These are phyloP conservation scores for Andricus quercusramuli DNA, from an alignment of 2,888 invertebrate genomes.

Conservation along the genomic window DNA sequence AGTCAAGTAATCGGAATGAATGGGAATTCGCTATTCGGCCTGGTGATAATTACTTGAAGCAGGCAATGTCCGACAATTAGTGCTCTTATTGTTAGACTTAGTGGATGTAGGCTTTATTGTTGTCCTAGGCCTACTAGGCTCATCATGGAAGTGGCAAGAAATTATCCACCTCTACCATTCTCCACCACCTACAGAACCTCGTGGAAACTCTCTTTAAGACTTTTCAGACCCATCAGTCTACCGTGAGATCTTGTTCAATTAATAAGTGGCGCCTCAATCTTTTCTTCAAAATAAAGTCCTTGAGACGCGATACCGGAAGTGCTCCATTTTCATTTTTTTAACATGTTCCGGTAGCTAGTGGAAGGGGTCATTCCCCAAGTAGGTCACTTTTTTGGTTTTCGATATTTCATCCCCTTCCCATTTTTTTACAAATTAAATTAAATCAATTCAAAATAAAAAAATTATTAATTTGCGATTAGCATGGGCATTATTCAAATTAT, in stretches of 20 bases:
- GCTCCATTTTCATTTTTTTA: not conserved
- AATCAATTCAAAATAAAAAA: not conserved
- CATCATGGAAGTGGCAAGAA: conserved; percentile 60
- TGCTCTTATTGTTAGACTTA: conserved; percentile 37
- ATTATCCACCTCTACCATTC: conserved; percentile 45
- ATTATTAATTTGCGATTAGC: not conserved
- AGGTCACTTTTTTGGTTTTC: conserved; percentile 21
- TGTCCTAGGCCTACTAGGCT: conserved; percentile 41
- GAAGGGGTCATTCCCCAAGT: conserved; percentile 14
- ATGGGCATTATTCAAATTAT: not conserved
- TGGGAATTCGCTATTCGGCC: conserved; percentile 55
- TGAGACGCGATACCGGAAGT: conserved; percentile 1
- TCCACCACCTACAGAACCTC: conserved; percentile 18
- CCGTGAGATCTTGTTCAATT: conserved; percentile 70
- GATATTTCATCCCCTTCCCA: not conserved
- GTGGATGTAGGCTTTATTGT: conserved; percentile 27
- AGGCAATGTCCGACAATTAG: conserved; percentile 58
- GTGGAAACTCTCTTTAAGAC: conserved; percentile 39
- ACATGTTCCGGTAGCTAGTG: conserved; percentile 24
- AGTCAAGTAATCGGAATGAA: conserved; percentile 9
- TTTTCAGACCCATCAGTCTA: conserved; percentile 66
- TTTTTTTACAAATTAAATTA: not conserved
- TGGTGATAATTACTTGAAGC: conserved; percentile 43
- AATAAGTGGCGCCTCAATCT: conserved; percentile 60
- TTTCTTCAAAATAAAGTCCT: not conserved